Evolutionary conservation across 1,140 invertebrate species (phyloP).

Genomic region (Drosophila ohnishii): DNA sequence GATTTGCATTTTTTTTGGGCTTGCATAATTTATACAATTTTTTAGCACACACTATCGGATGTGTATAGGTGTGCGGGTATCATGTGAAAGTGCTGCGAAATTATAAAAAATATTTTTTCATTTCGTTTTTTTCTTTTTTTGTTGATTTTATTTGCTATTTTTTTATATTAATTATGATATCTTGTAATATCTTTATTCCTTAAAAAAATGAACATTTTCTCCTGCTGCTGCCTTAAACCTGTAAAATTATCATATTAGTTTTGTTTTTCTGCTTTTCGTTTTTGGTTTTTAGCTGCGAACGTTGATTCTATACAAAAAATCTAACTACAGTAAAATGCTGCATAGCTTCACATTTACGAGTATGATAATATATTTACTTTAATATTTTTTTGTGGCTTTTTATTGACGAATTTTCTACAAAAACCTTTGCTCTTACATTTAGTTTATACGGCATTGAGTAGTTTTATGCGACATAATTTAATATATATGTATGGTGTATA

Average conservation of each 20-base stretch:
- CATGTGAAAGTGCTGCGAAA: slow-evolving; percentile 67
- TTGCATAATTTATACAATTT: slow-evolving; percentile 60
- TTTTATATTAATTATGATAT: slow-evolving; percentile 65
- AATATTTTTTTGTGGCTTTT: slow-evolving; percentile 52
- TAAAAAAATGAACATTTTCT: slow-evolving; percentile 72
- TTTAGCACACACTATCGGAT: slow-evolving; percentile 35
- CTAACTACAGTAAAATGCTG: slow-evolving; percentile 78
- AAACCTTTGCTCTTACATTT: slow-evolving; percentile 60
- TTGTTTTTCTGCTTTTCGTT: slow-evolving; percentile 33
- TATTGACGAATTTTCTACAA: slow-evolving; percentile 71
- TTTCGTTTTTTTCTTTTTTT: slow-evolving; percentile 28
- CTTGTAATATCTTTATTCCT: slow-evolving; percentile 47
- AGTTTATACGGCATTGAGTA: slow-evolving; percentile 67
- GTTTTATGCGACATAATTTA: slow-evolving; percentile 67
- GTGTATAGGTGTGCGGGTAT: slow-evolving; percentile 43
- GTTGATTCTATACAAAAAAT: slow-evolving; percentile 75
- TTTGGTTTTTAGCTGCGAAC: slow-evolving; percentile 61
- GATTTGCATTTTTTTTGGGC: slow-evolving; percentile 45
- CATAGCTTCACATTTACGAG: slow-evolving; percentile 73
- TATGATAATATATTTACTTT: slow-evolving; percentile 64
- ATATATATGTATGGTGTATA: slow-evolving; percentile 43
- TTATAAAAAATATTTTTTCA: slow-evolving; percentile 62
- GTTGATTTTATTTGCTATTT: slow-evolving; percentile 44
- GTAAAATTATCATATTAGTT: slow-evolving; percentile 59
- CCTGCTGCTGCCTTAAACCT: slow-evolving; percentile 53